These are phyloP conservation scores for Thalpophila matura DNA, from an alignment of 2,888 invertebrate genomes.

Conservation along the genomic window DNA sequence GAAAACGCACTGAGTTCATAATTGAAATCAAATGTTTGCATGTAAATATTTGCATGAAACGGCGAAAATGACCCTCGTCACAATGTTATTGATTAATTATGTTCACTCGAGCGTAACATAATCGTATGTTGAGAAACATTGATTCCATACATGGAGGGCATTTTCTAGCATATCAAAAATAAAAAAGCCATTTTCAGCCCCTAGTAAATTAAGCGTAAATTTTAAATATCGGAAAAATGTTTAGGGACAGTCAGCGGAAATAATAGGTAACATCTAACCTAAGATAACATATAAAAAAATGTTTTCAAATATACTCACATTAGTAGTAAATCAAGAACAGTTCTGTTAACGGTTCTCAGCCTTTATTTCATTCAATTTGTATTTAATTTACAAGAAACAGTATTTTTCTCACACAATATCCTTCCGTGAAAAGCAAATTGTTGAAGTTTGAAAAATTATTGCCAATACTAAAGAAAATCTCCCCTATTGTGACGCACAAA, in stretches of 20 bases:
- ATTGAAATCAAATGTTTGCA: conserved; percentile 40
- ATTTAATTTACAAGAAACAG: conserved; percentile 41
- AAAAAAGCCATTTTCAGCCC: conserved; percentile 87
- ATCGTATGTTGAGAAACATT: conserved; percentile 56
- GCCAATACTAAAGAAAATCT: conserved; percentile 38
- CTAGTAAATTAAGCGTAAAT: conserved; percentile 82
- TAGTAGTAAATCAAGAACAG: conserved; percentile 62
- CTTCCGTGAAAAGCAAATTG: conserved; percentile 58
- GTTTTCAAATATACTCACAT: conserved; percentile 78
- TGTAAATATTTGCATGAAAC: conserved; percentile 59
- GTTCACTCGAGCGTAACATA: conserved; percentile 68
- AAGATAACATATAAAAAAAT: conserved; percentile 73
- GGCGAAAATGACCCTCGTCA: conserved; percentile 58
- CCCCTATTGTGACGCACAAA: background rate
- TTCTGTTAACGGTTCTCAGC: conserved; percentile 51
- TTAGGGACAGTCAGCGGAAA: conserved; percentile 85
- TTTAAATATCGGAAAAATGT: conserved; percentile 76
- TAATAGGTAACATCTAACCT: conserved; percentile 87
- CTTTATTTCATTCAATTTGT: conserved; percentile 53
- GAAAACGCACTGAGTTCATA: conserved; percentile 33
- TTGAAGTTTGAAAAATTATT: conserved; percentile 62
- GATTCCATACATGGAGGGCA: conserved; percentile 57
- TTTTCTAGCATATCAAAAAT: conserved; percentile 72
- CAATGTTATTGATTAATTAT: conserved; percentile 73
- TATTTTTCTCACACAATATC: conserved; percentile 56